phyloP scores from a whole-genome alignment of 1,140 invertebrate species.

The Acromyrmex echinatior region DNA sequence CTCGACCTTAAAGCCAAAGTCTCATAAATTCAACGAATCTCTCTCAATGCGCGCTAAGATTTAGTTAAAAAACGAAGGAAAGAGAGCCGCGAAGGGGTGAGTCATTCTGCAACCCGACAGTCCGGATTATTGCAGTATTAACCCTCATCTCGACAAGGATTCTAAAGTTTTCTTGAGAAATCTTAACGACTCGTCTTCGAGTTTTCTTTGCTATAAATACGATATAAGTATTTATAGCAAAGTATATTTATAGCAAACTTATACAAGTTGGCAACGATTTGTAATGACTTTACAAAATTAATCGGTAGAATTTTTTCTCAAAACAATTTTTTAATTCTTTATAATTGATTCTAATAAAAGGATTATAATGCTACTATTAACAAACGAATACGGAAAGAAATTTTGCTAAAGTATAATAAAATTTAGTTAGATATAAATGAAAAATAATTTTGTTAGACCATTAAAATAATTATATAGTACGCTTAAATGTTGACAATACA shows the following conservation, averaged over 20 bases:
- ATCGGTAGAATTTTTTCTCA: not conserved
- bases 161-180: conserved; percentile 38
- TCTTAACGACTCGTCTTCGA: not conserved
- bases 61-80: conserved; percentile 33
- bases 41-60: conserved; percentile 34
- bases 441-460: too few species aligned
- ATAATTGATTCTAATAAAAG: not conserved
- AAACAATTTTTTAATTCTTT: not conserved
- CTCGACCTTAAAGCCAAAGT: conserved; percentile 33
- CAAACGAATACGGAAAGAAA: not conserved
- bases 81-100: not conserved
- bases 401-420: too few species aligned
- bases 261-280: not conserved
- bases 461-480: too few species aligned
- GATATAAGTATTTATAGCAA: not conserved
- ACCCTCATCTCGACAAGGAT: conserved; percentile 3
- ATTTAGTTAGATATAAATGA: too few species aligned
- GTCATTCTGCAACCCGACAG: conserved; percentile 10
- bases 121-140: conserved; percentile 52
- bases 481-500: too few species aligned
- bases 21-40: conserved; percentile 42
- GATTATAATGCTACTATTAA: not conserved
- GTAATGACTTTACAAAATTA: not conserved
- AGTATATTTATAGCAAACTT: not conserved
- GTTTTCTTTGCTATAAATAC: not conserved